Evolutionary conservation across 2,797 vertebrate genomes (phyloP).

Genomic region (Platyrinchus mystaceus): DNA sequence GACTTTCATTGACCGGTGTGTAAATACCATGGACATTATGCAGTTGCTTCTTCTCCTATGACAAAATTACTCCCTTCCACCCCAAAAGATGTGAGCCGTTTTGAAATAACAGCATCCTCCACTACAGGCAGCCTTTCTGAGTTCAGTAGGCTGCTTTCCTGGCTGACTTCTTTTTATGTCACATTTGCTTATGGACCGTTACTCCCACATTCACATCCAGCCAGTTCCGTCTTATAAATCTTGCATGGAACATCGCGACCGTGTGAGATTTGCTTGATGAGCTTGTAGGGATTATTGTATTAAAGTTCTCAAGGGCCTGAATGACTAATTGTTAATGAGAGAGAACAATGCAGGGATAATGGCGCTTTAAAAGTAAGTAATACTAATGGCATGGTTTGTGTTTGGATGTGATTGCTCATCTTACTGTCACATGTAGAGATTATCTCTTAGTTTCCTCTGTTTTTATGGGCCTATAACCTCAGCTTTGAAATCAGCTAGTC

Average conservation of each 20-base stretch:
- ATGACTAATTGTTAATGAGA: conserved; percentile 45
- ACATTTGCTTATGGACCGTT: conserved; percentile 45
- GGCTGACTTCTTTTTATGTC: conserved; percentile 29
- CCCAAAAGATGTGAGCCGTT: background rate
- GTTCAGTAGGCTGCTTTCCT: conserved; percentile 24
- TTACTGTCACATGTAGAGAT: background rate
- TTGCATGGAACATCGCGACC: background rate
- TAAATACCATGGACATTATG: background rate
- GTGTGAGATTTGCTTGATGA: conserved; percentile 23
- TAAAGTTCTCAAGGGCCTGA: conserved; percentile 45
- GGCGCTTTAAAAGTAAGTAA: conserved; percentile 33
- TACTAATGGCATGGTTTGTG: conserved; percentile 38
- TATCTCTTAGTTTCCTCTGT: background rate
- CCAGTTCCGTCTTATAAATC: conserved; percentile 26
- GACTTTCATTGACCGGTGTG: background rate
- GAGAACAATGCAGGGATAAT: conserved; percentile 24
- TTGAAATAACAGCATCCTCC: background rate
- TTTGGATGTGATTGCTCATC: background rate
- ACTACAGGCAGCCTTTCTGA: background rate
- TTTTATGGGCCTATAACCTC: conserved; percentile 25
- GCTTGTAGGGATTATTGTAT: conserved; percentile 29
- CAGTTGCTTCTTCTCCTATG: background rate
- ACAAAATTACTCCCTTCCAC: background rate
- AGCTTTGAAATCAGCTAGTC: background rate
- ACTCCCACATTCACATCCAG: conserved; percentile 43